Base-by-base conservation (phyloP, 2,113 vertebrate genomes). In the Callionymus lyra region DNA sequence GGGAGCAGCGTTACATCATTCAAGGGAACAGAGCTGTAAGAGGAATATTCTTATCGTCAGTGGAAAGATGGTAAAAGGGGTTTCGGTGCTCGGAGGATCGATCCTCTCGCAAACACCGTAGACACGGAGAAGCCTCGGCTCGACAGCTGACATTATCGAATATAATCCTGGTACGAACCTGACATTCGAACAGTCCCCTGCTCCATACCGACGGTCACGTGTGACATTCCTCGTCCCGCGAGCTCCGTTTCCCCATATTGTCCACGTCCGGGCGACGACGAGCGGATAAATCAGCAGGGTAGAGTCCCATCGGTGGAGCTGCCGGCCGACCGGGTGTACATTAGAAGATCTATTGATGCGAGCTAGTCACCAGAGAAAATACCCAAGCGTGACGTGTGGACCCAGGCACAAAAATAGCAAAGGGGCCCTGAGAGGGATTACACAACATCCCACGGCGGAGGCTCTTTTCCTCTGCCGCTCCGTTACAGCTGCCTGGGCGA, bases 341-440 rank as follows among this genome's bases (percentile, higher is more conserved):
- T 89, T 89, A 92, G 87, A 90, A 91, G 90, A 91, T 88, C 91
- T 91, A 91, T 89, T 93, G 91, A 97, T 94, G 92, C 91, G 88
- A 94, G 90, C 89, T 82, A 91, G 90, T 93, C 94, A 92, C 91
- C 91, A 91, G 92, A 98, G 95, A 98, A 98, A 98, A 97, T 98
- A 98, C 92, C 95, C 93, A 92, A 89, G 84, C 88, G 88, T 97
- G 94, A 98, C 90, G 92, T 59, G 76, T 90, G 89, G 90, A 94
- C 91, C 90, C 91, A 92, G 89, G 88, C 88, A 93, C 90, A 91
- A 92, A 98, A 98, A 98, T 98, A 97, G 94, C 89, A 90, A 88
- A 87, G 92, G 95, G 94, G 93, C 92, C 93, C 92, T 87, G 84
- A 84, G 77, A 77, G 91, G 91, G 94, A 87, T 89, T 92, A 90